A percentile compares a stretch with the other conserved stretches of the same genome.
Conservation (phyloP, 2,797 vertebrate species). For the Rhinella marina region DNA sequence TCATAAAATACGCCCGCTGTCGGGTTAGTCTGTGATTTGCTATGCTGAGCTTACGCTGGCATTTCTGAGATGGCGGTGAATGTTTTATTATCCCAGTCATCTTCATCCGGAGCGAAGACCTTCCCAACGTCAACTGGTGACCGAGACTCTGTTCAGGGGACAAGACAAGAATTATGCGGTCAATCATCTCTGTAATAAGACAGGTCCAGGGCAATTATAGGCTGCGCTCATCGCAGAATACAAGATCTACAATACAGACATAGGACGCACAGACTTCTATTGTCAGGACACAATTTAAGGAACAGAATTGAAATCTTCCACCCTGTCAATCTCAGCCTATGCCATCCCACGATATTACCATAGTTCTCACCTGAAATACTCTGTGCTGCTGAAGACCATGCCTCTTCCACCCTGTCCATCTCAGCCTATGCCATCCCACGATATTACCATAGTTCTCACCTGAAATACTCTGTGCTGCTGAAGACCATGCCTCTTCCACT, state of each 20-base stretch:
- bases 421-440: not conserved
- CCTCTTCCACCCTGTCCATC: not conserved
- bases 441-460: not conserved
- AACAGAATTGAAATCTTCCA: not conserved
- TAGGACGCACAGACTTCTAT: too few relatives aligned
- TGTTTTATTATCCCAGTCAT: conserved; percentile 92
- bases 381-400: not conserved
- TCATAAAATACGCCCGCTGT: not conserved
- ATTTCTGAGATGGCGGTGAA: conserved; percentile 85
- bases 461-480: too few relatives aligned
- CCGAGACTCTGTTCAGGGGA: conserved; percentile 76
- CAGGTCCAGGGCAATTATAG: not conserved
- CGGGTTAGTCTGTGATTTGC: conserved; percentile 6
- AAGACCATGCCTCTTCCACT: not conserved
- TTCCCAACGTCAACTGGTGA: conserved; percentile 84
- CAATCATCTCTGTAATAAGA: conserved; percentile 19
- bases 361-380: not conserved
- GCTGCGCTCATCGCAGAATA: not conserved
- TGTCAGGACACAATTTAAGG: not conserved
- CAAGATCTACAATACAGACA: not conserved
- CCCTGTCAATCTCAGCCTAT: not conserved
- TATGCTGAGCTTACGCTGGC: conserved; percentile 79
- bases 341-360: not conserved
- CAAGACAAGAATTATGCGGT: conserved; percentile 20
- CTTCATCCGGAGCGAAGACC: conserved; percentile 86